Percentiles rank a stretch among this genome's conserved stretches.
Conservation (phyloP, 2,113 vertebrate species). For the Callorhinus ursinus region DNA sequence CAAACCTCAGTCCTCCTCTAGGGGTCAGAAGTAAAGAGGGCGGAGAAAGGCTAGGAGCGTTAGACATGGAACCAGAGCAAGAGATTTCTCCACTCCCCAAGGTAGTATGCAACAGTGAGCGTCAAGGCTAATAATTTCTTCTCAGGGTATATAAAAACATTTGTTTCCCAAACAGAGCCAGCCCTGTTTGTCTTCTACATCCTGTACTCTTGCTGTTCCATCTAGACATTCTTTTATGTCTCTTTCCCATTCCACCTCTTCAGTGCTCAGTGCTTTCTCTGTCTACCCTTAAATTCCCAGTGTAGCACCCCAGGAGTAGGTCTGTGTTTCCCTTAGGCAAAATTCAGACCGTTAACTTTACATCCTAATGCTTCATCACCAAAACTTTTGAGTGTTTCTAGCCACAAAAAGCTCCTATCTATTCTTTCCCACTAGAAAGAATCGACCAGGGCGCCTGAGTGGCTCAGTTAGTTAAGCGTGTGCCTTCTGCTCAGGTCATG, state of each 20-base stretch:
- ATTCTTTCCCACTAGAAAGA: not conserved
- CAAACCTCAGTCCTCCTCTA: not conserved
- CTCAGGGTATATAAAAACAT: not conserved
- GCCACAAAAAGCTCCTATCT: not conserved
- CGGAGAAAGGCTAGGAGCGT: not conserved
- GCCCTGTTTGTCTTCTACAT: not conserved
- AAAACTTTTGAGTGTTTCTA: not conserved
- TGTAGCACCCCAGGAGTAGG: not conserved
- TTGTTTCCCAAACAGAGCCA: not conserved
- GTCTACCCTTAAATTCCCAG: not conserved
- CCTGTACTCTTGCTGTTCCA: not conserved
- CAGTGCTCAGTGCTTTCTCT: not conserved
- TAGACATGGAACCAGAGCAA: not conserved
- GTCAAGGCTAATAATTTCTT: not conserved
- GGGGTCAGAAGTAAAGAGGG: not conserved
- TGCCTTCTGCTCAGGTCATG: no score
- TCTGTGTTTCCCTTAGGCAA: not conserved
- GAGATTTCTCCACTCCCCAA: not conserved
- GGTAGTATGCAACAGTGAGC: not conserved
- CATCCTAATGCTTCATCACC: not conserved
- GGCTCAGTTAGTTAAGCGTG: no score
- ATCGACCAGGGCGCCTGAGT: not conserved
- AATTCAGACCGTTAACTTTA: not conserved
- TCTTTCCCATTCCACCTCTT: not conserved
- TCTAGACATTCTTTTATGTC: not conserved